Evolutionary conservation across 2,888 invertebrate genomes (phyloP).

Genomic region (Seira musarum): DNA sequence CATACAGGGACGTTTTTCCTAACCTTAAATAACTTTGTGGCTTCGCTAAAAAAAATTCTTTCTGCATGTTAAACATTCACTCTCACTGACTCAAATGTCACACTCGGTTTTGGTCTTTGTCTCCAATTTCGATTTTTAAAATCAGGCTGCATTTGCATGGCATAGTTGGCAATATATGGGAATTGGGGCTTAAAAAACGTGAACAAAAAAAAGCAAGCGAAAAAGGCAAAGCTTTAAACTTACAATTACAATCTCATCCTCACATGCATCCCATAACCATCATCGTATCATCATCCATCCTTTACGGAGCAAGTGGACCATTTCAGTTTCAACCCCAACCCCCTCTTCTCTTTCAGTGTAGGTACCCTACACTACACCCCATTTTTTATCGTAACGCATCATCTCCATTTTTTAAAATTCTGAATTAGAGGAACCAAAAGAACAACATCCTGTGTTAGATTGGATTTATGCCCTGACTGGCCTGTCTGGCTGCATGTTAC

Average conservation of each 20-base stretch:
- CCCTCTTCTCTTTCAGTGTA: constrained; percentile 21
- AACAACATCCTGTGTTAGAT: constrained; percentile 51
- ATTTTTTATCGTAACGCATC: constrained; percentile 14
- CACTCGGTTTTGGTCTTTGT: background rate
- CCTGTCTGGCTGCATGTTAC: background rate
- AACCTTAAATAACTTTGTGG: background rate
- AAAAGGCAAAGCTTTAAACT: constrained; percentile 8
- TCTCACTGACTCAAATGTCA: constrained; percentile 10
- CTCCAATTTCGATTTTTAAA: background rate
- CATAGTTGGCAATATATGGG: constrained; percentile 44
- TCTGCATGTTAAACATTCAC: background rate
- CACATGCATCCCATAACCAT: background rate
- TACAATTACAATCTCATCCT: too few species aligned
- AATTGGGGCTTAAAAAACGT: constrained; percentile 42
- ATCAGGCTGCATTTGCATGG: too few species aligned
- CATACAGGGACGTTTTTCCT: background rate
- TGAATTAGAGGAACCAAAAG: constrained; percentile 48
- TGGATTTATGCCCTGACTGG: background rate
- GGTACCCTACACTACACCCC: constrained; percentile 3
- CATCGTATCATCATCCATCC: background rate
- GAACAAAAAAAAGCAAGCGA: constrained; percentile 46
- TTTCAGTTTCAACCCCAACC: constrained; percentile 26
- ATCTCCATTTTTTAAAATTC: constrained; percentile 18
- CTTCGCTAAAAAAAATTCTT: background rate
- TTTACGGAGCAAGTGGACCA: constrained; percentile 22